phyloP scores from a whole-genome alignment of 2,113 vertebrate species.

The Tinamus guttatus region DNA sequence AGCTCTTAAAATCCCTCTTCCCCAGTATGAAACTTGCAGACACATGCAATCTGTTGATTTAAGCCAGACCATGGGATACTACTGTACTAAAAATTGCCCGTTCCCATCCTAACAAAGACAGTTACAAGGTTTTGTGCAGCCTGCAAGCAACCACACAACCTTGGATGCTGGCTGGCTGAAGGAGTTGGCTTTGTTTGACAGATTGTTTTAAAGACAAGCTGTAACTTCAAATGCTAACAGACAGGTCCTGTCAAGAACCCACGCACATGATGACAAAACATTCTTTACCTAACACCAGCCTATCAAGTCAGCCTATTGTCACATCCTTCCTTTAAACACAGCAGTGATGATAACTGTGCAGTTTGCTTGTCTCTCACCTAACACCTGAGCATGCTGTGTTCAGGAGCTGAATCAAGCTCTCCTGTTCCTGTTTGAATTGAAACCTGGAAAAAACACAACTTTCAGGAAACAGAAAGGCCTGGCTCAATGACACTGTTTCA shows the following conservation, averaged over 20 bases:
- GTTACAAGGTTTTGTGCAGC: background rate
- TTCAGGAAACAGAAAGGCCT: background rate
- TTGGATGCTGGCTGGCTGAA: background rate
- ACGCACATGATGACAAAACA: rapidly evolving
- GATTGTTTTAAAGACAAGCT: background rate
- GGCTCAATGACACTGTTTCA: background rate
- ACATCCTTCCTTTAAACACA: background rate
- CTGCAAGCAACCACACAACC: background rate
- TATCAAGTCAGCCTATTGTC: background rate
- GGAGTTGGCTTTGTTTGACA: background rate
- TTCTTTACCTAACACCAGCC: background rate
- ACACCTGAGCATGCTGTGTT: background rate
- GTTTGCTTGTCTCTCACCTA: background rate
- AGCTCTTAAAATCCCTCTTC: background rate
- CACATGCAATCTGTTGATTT: background rate
- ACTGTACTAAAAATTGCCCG: background rate
- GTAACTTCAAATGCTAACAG: background rate
- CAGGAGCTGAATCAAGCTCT: background rate
- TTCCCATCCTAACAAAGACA: background rate
- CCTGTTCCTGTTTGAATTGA: background rate
- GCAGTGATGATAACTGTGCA: background rate
- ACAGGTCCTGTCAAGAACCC: background rate
- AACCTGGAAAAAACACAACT: background rate
- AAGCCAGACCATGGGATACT: background rate
- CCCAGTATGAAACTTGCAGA: background rate